Evolutionary conservation across 2,113 vertebrate genomes (phyloP).

Genomic region (Etia nguti): DNA sequence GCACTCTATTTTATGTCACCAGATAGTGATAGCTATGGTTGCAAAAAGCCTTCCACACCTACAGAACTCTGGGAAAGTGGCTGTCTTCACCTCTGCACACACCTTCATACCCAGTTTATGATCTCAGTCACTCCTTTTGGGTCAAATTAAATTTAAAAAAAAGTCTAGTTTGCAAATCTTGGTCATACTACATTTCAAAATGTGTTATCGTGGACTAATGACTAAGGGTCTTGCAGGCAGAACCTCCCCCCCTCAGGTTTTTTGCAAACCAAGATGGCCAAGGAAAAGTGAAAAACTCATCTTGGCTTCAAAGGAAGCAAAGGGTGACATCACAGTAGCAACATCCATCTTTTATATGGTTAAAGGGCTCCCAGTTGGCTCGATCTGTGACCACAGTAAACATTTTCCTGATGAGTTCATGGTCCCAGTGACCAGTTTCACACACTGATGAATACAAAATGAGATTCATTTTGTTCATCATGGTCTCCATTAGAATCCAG

Average conservation of each 20-base stretch:
- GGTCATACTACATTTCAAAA: neutral
- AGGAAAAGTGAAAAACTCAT: neutral
- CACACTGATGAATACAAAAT: neutral
- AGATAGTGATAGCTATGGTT: neutral
- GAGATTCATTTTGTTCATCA: neutral
- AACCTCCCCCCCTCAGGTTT: neutral
- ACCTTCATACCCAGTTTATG: neutral
- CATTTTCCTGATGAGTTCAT: neutral
- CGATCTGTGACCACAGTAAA: neutral
- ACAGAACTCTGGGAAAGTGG: neutral
- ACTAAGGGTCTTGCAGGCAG: neutral
- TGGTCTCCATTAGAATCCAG: rapidly evolving
- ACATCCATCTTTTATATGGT: neutral
- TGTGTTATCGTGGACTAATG: neutral
- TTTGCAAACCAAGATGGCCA: neutral
- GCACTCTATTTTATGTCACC: neutral
- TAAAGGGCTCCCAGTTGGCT: neutral
- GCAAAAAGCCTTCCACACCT: neutral
- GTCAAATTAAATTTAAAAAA: neutral
- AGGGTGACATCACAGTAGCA: neutral
- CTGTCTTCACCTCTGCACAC: neutral
- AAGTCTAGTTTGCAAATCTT: neutral
- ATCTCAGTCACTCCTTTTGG: neutral
- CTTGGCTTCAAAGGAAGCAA: neutral
- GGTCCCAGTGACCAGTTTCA: neutral